These are phyloP conservation scores for Formicarius rufipectus DNA, from an alignment of 2,113 vertebrate species.

Conservation along the genomic window DNA sequence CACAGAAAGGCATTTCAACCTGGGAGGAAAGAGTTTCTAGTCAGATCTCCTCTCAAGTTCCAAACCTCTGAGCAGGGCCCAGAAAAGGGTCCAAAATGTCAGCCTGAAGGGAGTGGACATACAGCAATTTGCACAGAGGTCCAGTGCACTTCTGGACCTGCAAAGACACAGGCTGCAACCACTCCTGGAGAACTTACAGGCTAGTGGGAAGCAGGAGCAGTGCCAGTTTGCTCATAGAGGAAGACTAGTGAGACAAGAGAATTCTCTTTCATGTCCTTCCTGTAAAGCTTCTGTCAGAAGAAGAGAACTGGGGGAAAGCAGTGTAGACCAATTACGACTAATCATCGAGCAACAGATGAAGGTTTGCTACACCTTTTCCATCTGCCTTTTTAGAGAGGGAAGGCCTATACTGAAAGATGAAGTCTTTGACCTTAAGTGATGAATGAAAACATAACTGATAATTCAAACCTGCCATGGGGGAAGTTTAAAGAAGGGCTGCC, in stretches of 20 bases:
- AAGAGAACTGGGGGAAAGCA: neutral
- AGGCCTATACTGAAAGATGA: neutral
- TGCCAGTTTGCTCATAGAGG: neutral
- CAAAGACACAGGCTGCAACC: fast-evolving
- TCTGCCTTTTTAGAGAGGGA: neutral
- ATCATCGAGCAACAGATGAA: neutral
- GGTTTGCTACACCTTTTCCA: neutral
- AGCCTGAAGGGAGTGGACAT: neutral
- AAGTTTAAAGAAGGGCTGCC: conserved; percentile 41
- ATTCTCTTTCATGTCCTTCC: neutral
- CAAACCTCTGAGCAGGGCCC: neutral
- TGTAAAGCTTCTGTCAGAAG: neutral
- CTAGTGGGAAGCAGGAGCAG: neutral
- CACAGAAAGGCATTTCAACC: neutral
- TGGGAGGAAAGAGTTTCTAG: neutral
- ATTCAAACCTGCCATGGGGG: conserved; percentile 42
- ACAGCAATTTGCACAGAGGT: neutral
- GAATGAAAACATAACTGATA: conserved; percentile 41
- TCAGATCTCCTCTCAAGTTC: neutral
- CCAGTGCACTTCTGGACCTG: neutral
- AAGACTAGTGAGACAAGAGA: neutral
- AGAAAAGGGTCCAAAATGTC: neutral
- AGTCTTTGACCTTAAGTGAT: conserved; percentile 28
- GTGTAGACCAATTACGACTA: neutral
- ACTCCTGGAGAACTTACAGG: neutral